Conservation (phyloP, 2,888 invertebrate genomes). For the Apomyelois bistriatella region DNA sequence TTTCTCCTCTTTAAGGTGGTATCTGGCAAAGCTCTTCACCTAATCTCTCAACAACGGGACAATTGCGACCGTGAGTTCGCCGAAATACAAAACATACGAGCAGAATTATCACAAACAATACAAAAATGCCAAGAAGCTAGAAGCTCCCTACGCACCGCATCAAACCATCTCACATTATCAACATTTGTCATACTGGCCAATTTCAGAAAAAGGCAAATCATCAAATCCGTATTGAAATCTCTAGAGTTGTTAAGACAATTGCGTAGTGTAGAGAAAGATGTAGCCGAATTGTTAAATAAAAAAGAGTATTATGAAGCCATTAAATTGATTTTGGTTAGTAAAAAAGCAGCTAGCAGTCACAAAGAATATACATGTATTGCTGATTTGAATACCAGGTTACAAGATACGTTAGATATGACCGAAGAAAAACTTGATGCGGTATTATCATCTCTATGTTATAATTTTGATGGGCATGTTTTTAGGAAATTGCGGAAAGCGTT, state of each 20-base stretch:
- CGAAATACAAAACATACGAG: constrained; percentile 85
- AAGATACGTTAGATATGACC: constrained; percentile 93
- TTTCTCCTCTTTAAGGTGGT: constrained; percentile 81
- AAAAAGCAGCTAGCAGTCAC: constrained; percentile 90
- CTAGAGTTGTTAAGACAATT: constrained; percentile 73
- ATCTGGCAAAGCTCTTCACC: constrained; percentile 94
- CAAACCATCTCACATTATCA: constrained; percentile 90
- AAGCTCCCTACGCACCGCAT: constrained; percentile 85
- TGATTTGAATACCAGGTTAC: constrained; percentile 90
- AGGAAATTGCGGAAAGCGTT: constrained; percentile 93
- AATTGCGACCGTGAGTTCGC: constrained; percentile 92
- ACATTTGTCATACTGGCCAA: constrained; percentile 95
- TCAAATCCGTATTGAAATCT: constrained; percentile 88
- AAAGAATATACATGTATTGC: constrained; percentile 95
- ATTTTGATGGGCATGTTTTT: constrained; percentile 90
- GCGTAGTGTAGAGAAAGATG: constrained; percentile 91
- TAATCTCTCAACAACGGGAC: constrained; percentile 95
- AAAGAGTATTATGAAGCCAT: constrained; percentile 95
- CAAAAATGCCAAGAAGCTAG: constrained; percentile 86
- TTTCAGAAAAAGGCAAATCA: constrained; percentile 91
- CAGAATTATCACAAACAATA: constrained; percentile 84
- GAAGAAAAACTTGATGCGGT: constrained; percentile 95
- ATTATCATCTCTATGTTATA: constrained; percentile 86
- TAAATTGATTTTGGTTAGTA: constrained; percentile 92
- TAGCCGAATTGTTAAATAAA: constrained; percentile 89